These are phyloP conservation scores for Rhagoletis pomonella DNA, from an alignment of 1,140 invertebrate genomes.

Conservation along the genomic window DNA sequence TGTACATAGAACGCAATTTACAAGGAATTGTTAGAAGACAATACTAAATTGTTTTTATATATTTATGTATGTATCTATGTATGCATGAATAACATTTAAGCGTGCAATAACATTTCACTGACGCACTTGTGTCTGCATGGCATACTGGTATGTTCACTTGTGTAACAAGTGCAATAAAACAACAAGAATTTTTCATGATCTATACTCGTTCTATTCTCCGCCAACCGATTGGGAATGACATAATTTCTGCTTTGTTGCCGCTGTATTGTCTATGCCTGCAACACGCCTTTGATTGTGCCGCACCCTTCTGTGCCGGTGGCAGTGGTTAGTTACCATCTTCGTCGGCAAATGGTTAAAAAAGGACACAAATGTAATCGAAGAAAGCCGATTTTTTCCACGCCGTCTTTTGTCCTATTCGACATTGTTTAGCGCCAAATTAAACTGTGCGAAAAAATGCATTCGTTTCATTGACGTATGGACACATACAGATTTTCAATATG, in stretches of 20 bases:
- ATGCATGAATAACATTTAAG: not conserved
- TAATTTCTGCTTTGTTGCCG: slow-evolving; percentile 34
- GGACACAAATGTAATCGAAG: slow-evolving; percentile 22
- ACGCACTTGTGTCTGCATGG: slow-evolving; percentile 26
- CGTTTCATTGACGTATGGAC: not conserved
- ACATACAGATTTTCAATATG: not conserved
- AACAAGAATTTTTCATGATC: not conserved
- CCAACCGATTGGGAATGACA: slow-evolving; percentile 25
- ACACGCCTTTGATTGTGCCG: slow-evolving; percentile 46
- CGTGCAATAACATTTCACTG: slow-evolving; percentile 12
- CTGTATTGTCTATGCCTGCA: slow-evolving; percentile 32
- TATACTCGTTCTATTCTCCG: not conserved
- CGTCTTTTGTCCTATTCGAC: not conserved
- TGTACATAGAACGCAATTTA: slow-evolving; percentile 14
- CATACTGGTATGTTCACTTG: not conserved
- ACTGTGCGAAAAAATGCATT: slow-evolving; percentile 40
- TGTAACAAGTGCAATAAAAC: slow-evolving; percentile 20
- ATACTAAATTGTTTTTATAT: not conserved
- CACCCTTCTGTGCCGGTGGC: not conserved
- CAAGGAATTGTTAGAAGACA: not conserved
- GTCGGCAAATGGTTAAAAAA: not conserved
- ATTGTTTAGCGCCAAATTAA: not conserved
- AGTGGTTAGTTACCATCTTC: not conserved
- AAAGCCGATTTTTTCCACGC: slow-evolving; percentile 15
- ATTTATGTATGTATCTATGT: not conserved